Percentiles rank a stretch among this genome's conserved stretches.
These are phyloP conservation scores for Spilarctia lutea DNA, from an alignment of 2,888 invertebrate species.

Conservation along the genomic window DNA sequence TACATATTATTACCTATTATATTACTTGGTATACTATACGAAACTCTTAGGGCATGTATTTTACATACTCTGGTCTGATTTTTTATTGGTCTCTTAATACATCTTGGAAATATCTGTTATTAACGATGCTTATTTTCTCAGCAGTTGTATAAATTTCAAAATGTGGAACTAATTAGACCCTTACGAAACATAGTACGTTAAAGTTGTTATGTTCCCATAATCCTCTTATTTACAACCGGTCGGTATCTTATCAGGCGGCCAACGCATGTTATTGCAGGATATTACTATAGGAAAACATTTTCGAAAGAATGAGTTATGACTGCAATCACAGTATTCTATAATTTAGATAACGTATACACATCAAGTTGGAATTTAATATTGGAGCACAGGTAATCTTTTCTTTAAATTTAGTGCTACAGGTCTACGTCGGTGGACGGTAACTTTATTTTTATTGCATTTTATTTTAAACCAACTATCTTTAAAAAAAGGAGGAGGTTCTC, in stretches of 20 bases:
- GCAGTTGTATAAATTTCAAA: neutral
- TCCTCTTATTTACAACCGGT: slow-evolving; percentile 69
- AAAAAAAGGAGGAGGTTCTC: no score
- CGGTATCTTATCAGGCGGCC: slow-evolving; percentile 71
- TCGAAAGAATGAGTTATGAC: slow-evolving; percentile 49
- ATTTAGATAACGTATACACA: neutral
- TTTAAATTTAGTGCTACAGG: neutral
- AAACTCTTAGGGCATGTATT: neutral
- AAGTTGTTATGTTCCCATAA: slow-evolving; percentile 43
- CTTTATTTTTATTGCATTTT: neutral
- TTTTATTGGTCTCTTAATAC: neutral
- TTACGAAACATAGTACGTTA: slow-evolving; percentile 14
- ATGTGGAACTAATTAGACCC: slow-evolving; percentile 8
- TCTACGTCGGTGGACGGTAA: neutral
- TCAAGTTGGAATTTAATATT: neutral
- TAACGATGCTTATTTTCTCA: neutral
- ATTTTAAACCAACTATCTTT: no score
- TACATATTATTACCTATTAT: no score
- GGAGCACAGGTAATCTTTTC: neutral
- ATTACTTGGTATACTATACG: neutral
- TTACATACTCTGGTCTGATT: neutral
- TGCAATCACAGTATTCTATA: slow-evolving; percentile 35
- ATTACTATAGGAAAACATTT: slow-evolving; percentile 56
- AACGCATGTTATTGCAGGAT: slow-evolving; percentile 58
- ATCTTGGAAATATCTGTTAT: neutral